phyloP scores from a whole-genome alignment of 2,888 invertebrate genomes.

The Petrolisthes cinctipes region DNA sequence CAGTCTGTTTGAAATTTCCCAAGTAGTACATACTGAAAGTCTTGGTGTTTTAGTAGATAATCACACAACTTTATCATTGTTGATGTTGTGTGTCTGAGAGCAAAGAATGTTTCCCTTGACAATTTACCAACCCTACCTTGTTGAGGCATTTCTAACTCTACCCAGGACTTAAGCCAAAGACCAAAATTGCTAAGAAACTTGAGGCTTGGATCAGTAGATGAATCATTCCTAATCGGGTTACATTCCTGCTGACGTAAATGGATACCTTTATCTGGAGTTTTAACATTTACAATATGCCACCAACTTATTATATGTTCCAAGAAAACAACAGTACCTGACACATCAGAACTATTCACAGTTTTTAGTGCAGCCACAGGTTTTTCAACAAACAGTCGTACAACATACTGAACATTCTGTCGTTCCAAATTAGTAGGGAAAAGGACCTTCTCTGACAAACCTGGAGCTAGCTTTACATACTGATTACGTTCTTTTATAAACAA shows the following conservation, averaged over 20 bases:
- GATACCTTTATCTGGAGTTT: conserved; percentile 29
- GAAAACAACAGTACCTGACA: conserved; percentile 29
- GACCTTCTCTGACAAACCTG: conserved; percentile 39
- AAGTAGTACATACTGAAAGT: conserved; percentile 31
- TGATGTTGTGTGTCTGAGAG: conserved; percentile 29
- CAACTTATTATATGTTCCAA: conserved; percentile 35
- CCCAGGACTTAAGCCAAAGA: conserved; percentile 32
- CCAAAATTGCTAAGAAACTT: conserved; percentile 28
- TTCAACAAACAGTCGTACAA: conserved; percentile 37
- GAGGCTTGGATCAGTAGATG: conserved; percentile 28
- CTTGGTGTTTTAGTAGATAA: conserved; percentile 32
- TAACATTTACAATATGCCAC: conserved; percentile 41
- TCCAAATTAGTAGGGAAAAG: conserved; percentile 43
- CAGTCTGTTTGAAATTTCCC: conserved; percentile 37
- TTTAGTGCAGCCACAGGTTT: conserved; percentile 31
- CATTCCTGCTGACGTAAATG: conserved; percentile 27
- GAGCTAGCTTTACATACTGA: conserved; percentile 26
- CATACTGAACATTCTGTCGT: conserved; percentile 39
- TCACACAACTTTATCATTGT: conserved; percentile 41
- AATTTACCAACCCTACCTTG: conserved; percentile 11
- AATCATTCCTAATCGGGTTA: conserved; percentile 35
- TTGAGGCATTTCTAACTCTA: conserved; percentile 23
- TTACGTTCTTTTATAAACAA: conserved; percentile 7
- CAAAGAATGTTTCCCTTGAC: conserved; percentile 36
- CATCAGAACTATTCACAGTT: conserved; percentile 2